Evolutionary conservation across 2,113 vertebrate species (phyloP), one percentile per base, ranked within the genome.

Genomic region (Rhinogobius similis): DNA sequence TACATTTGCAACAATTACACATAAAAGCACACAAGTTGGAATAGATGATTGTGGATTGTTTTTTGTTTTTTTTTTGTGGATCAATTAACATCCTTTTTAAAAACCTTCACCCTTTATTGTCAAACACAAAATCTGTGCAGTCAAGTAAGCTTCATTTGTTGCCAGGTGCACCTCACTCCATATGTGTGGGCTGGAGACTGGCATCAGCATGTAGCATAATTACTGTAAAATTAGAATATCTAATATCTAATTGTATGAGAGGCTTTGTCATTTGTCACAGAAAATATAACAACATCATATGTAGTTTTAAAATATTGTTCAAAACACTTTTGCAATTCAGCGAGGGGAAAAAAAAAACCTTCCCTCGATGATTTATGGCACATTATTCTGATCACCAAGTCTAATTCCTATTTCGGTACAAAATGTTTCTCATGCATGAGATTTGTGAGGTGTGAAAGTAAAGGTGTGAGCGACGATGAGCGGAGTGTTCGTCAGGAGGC

Each of bases 401-500:
- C 46, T 50, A 8, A 50, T 10, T 50, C 56, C 43, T 72, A 78
- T 63, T 76, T 79, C 29, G 67, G 59, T 75, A 55, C 67, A 76
- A 62, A 61, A 71, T n/a, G n/a, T 18, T 69, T 77, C 62, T 66
- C 46, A 36, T 59, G 67, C 66, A 46, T 44, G 67, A 77, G 62
- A 65, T 65, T 70, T 79, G 72, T 62, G 53, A 80, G 66, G 66
- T 70, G 82, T 72, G 72, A 74, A 85, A 73, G 68, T 39, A 24
- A 73, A 80, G 68, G 70, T 73, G 78, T 76, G 69, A 73, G 73
- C 65, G 39, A 52, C 44, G 67, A 9, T 26, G 65, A 67, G 61
- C 32, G n/a, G 59, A 21, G 62, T 68, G 82, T 75, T 75, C 73
- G 68, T 70, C 55, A 70, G 56, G 58, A 76, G 70, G 53, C 71